Conservation (phyloP, 2,113 vertebrate genomes). For the Alethe castanea region DNA sequence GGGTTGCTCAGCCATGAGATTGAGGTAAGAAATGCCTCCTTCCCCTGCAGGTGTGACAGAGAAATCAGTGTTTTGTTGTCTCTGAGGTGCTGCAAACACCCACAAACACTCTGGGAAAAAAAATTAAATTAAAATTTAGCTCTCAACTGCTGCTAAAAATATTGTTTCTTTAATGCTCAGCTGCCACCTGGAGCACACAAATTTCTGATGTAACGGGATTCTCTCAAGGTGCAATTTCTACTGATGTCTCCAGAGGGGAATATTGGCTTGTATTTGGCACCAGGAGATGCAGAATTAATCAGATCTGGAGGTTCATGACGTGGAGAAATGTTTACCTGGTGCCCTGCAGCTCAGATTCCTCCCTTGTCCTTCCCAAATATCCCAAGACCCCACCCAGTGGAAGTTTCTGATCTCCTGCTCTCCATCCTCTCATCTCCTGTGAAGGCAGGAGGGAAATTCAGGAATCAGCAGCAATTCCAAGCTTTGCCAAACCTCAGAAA, state of each 20-base stretch:
- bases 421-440: neutral
- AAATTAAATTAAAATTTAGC: neutral
- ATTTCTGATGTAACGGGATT: neutral
- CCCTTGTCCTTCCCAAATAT: neutral
- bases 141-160: neutral
- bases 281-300: neutral
- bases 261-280: neutral
- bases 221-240: neutral
- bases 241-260: conserved; percentile 4
- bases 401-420: neutral
- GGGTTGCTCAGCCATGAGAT: neutral
- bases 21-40: neutral
- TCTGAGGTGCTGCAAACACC: neutral
- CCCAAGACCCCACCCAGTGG: neutral
- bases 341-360: neutral
- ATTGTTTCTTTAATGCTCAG: neutral
- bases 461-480: neutral
- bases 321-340: fast-evolving
- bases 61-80: neutral
- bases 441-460: fast-evolving
- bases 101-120: neutral
- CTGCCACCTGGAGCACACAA: neutral
- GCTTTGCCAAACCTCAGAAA: neutral
- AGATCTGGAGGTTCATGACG: fast-evolving
- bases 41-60: neutral